Evolutionary conservation across 92 coral and sea anemone genomes (phyloP).

Genomic region (Palythoa heliodiscus): DNA sequence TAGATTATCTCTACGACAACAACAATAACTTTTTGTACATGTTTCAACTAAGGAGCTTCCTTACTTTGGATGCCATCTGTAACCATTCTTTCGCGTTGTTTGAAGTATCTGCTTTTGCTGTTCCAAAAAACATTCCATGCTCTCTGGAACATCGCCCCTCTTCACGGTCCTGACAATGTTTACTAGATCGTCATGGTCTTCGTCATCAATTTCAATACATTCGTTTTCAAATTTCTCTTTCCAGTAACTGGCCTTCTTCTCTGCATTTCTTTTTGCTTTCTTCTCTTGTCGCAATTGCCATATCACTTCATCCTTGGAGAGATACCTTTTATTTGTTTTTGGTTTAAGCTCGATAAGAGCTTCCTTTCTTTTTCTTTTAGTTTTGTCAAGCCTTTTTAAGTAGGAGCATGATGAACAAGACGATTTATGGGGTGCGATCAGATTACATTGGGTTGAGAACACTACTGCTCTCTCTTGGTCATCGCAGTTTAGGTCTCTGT

Average conservation of each 20-base stretch:
- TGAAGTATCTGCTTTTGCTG: neutral
- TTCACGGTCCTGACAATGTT: neutral
- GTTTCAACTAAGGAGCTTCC: neutral
- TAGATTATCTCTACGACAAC: no score
- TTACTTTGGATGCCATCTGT: conserved; percentile 3
- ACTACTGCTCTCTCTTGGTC: no score
- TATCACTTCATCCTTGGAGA: neutral
- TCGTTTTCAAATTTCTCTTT: neutral
- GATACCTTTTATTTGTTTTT: neutral
- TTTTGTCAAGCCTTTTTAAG: no score
- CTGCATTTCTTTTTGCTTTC: neutral
- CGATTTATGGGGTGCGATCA: no score
- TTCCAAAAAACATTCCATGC: neutral
- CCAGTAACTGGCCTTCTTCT: neutral
- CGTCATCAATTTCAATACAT: neutral
- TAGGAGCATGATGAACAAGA: no score
- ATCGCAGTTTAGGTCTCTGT: no score
- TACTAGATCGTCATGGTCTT: neutral
- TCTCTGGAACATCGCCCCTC: neutral
- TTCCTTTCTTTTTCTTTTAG: neutral
- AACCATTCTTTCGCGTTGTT: neutral
- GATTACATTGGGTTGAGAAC: no score
- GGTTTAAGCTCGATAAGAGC: neutral
- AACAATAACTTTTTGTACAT: no score
- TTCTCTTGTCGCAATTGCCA: neutral